Evolutionary conservation across 2,113 vertebrate species (phyloP).

Genomic region (Opisthocomus hoazin): DNA sequence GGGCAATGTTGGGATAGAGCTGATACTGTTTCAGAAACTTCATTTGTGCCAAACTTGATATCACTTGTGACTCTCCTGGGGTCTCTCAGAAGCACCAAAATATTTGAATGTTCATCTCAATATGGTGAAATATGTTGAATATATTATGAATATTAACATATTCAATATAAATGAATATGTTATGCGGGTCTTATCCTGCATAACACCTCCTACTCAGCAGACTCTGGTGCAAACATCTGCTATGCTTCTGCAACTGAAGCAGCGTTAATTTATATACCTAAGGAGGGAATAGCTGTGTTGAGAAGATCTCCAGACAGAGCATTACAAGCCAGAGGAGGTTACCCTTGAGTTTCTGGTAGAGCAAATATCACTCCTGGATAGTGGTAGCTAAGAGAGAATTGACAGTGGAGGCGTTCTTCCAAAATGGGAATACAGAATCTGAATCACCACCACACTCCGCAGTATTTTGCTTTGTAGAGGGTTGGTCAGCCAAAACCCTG

Average conservation of each 20-base stretch:
- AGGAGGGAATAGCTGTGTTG: background rate
- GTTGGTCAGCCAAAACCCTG: background rate
- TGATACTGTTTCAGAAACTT: background rate
- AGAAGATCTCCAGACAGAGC: background rate
- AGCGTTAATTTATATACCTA: background rate
- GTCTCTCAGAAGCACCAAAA: background rate
- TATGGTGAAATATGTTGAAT: no score
- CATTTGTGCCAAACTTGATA: background rate
- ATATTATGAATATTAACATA: no score
- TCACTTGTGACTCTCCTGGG: background rate
- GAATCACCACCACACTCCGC: rapidly evolving
- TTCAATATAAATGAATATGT: no score
- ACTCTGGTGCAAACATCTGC: background rate
- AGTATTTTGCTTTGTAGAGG: background rate
- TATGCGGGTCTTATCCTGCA: background rate
- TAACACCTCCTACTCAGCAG: background rate
- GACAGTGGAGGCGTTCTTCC: background rate
- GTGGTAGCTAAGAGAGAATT: background rate
- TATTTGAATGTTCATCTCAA: background rate
- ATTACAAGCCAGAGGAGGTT: background rate
- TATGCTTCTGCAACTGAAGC: background rate
- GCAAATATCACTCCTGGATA: background rate
- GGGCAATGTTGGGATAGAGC: background rate
- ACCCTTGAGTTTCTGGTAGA: background rate
- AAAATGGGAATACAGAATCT: background rate